phyloP scores from a whole-genome alignment of 1,140 invertebrate genomes.

The Dendroctonus valens region DNA sequence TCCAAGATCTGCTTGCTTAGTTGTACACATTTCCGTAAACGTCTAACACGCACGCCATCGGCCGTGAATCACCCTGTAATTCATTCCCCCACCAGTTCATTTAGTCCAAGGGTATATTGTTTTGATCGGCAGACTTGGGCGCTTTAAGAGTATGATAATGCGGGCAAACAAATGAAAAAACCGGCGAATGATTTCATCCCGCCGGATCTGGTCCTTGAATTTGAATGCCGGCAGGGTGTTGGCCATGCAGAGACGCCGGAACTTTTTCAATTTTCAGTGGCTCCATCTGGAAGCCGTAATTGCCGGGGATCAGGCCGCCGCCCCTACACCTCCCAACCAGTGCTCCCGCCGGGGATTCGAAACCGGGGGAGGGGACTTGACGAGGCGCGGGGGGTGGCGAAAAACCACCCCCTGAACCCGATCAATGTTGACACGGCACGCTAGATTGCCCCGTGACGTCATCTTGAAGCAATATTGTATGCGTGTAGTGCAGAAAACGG shows the following conservation, averaged over 20 bases:
- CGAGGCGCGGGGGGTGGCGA: constrained; percentile 12
- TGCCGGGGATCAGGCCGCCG: constrained; percentile 27
- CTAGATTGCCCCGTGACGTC: constrained; percentile 35
- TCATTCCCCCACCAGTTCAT: no score
- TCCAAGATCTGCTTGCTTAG: no score
- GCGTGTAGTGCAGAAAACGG: constrained; percentile 30
- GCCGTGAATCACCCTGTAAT: no score
- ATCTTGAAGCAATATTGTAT: constrained; percentile 32
- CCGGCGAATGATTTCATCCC: no score
- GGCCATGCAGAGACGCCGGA: constrained; percentile 26
- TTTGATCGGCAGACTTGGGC: no score
- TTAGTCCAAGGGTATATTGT: no score
- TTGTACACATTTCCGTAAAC: no score
- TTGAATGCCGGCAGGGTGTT: constrained; percentile 26
- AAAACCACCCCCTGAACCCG: constrained; percentile 33
- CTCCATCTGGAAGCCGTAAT: constrained; percentile 37
- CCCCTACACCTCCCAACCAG: constrained; percentile 3
- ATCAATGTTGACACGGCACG: constrained; percentile 40
- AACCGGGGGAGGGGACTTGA: constrained; percentile 11
- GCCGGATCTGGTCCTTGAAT: neutral
- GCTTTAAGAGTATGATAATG: no score
- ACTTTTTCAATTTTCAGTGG: constrained; percentile 37
- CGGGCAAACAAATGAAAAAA: no score
- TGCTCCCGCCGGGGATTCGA: constrained; percentile 1
- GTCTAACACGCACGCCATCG: no score